Base-by-base conservation (phyloP, 2,113 vertebrate species). In the Epinephelus moara region DNA sequence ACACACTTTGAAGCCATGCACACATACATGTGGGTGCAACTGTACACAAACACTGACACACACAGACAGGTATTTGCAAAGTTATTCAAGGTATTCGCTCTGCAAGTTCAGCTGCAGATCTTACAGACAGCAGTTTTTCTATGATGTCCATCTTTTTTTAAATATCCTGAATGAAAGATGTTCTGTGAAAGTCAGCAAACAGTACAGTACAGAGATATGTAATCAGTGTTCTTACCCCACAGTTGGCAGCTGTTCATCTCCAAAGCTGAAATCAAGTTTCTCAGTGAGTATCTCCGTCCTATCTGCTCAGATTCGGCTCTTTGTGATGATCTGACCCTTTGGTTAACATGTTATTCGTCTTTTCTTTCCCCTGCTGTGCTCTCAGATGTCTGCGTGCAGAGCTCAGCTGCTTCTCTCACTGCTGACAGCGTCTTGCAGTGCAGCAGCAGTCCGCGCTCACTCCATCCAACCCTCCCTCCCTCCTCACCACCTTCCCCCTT, bases 141-240 rank as follows among this genome's bases (percentile, higher is more conserved):
- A 27, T 21, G 23, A 0, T 40, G 37, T 33, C 37, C 9, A 21
- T 55, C 33, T 13, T 47, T 40, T 52, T 18, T 42, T 45, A 21
- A 19, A 33, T 4, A 9, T 14, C 40, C 15, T 79, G 33, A 64
- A 52, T 64, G 42, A 75, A 10, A 8, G 11, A 27, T n/a, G 14
- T 64, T 49, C 23, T 76, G 60, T 74, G 17, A 67, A 4, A 71
- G 18, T 21, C 19, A 40, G 23, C 9, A 61, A 14, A 42, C n/a
- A 55, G 33, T 18, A 11, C 45, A 57, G 17, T 12, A 64, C 37
- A 45, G 18, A 79, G 5, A n/a, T 19, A 4, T 21, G n/a, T 6
- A 23, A 56, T 3, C 4, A 6, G 10, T 74, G 19, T 70, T 79
- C 92, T 92, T 90, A 93, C 93, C 92, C 82, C 68, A 70, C 61